Percentiles rank a stretch among this genome's conserved stretches.
phyloP scores from a whole-genome alignment of 2,797 vertebrate genomes.

The Crocidura indochinensis region DNA sequence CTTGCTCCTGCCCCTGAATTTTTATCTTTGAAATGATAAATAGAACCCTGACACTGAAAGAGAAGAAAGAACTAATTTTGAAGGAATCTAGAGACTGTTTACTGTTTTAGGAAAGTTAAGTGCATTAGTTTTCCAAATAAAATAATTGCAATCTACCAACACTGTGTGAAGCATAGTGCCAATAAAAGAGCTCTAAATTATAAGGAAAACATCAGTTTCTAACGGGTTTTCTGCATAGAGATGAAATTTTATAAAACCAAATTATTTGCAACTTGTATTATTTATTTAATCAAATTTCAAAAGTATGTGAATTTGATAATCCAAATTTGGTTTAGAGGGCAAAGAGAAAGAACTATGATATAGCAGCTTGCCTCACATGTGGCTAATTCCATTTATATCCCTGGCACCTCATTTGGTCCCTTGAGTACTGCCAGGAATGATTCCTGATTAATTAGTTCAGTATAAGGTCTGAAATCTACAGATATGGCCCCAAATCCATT shows the following conservation, averaged over 20 bases:
- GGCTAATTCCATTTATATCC: no score
- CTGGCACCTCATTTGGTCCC: no score
- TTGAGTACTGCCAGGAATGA: no score
- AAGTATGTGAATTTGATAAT: neutral
- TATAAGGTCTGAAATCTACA: no score
- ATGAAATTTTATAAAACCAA: neutral
- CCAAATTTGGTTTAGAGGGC: no score
- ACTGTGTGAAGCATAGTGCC: neutral
- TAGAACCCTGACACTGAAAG: neutral
- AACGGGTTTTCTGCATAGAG: neutral
- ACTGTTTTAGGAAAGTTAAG: neutral
- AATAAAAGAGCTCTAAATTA: neutral
- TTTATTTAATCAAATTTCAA: neutral
- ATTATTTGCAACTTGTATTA: neutral
- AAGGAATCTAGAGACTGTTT: neutral
- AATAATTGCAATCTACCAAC: neutral
- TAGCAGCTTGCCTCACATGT: no score
- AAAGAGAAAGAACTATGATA: no score
- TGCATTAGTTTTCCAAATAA: neutral
- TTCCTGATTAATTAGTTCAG: no score
- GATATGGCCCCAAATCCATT: no score
- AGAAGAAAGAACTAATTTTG: slow-evolving; percentile 3
- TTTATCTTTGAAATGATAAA: neutral
- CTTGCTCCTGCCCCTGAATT: no score
- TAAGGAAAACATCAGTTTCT: neutral